These are phyloP conservation scores for Mesochorus sp. DNA, from an alignment of 2,888 invertebrate species.

Conservation along the genomic window DNA sequence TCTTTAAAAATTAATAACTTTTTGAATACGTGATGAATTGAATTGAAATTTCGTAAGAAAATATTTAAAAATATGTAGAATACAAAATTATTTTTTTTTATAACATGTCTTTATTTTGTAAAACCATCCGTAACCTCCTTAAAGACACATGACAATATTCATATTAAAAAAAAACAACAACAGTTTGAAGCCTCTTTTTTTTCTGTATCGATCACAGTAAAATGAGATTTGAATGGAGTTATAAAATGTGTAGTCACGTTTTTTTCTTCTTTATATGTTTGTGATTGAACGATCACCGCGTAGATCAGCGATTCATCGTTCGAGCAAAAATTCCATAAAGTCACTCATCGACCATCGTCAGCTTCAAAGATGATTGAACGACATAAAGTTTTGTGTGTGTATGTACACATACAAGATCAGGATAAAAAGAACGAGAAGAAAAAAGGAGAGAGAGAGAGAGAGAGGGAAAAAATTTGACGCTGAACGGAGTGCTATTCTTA, in stretches of 20 bases:
- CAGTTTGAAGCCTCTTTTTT: too few species aligned
- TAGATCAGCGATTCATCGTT: constrained; percentile 5
- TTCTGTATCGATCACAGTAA: too few species aligned
- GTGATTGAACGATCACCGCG: constrained; percentile 38
- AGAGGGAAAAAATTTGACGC: background rate
- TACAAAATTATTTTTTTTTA: too few species aligned
- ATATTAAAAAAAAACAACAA: too few species aligned
- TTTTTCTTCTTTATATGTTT: constrained; percentile 15
- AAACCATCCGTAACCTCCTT: too few species aligned
- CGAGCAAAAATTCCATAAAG: constrained; percentile 13
- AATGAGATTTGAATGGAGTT: constrained; percentile 1
- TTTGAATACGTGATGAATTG: too few species aligned
- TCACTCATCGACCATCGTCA: constrained; percentile 30
- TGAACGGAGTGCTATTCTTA: constrained; percentile 12
- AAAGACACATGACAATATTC: too few species aligned
- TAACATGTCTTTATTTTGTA: too few species aligned
- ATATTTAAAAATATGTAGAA: too few species aligned
- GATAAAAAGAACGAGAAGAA: background rate
- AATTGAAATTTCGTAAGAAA: too few species aligned
- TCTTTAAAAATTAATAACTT: too few species aligned
- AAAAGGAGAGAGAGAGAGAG: background rate
- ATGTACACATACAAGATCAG: background rate
- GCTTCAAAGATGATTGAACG: constrained; percentile 45
- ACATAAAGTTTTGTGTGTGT: constrained; percentile 2
- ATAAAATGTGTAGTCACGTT: background rate